Conservation (phyloP, 1,140 invertebrate species). For the Drosophila setifemur region DNA sequence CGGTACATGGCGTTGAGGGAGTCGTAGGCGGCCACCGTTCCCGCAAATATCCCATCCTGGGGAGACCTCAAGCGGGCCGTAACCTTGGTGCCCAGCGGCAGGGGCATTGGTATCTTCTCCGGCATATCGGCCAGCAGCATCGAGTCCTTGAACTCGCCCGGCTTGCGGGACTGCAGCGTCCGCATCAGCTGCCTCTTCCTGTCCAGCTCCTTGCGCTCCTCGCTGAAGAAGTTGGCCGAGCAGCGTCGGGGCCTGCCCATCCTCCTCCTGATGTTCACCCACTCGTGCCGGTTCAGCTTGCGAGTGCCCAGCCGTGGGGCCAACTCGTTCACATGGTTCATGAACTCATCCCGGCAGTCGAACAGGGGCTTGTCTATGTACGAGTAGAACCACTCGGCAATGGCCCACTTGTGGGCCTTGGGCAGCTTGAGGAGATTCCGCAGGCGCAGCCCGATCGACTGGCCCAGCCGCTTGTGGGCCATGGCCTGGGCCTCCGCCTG, state of each 20-base stretch:
- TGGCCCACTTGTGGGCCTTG: slow-evolving; percentile 99
- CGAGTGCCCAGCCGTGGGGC: slow-evolving; percentile 96
- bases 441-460: slow-evolving; percentile 94
- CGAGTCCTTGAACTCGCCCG: slow-evolving; percentile 86
- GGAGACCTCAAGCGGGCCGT: slow-evolving; percentile 94
- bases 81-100: slow-evolving; percentile 98
- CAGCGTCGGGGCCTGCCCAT: slow-evolving; percentile 98
- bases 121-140: slow-evolving; percentile 93
- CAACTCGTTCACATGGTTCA: slow-evolving; percentile 95
- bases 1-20: slow-evolving; percentile 98
- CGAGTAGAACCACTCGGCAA: slow-evolving; percentile 99
- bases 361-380: slow-evolving; percentile 98
- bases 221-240: slow-evolving; percentile 96
- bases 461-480: slow-evolving; percentile 86
- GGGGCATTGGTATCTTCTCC: slow-evolving; percentile 96
- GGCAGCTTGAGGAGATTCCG: slow-evolving; percentile 98
- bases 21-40: slow-evolving; percentile 98
- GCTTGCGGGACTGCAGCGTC: slow-evolving; percentile 96
- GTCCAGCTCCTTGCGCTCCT: slow-evolving; percentile 95
- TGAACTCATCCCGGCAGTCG: slow-evolving; percentile 98
- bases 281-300: slow-evolving; percentile 94
- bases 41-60: slow-evolving; percentile 98
- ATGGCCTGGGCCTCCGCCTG: slow-evolving; percentile 43
- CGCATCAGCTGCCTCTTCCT: slow-evolving; percentile 96
- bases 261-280: slow-evolving; percentile 96